Evolutionary conservation across 2,888 invertebrate species (phyloP).

Genomic region (Allacma fusca): DNA sequence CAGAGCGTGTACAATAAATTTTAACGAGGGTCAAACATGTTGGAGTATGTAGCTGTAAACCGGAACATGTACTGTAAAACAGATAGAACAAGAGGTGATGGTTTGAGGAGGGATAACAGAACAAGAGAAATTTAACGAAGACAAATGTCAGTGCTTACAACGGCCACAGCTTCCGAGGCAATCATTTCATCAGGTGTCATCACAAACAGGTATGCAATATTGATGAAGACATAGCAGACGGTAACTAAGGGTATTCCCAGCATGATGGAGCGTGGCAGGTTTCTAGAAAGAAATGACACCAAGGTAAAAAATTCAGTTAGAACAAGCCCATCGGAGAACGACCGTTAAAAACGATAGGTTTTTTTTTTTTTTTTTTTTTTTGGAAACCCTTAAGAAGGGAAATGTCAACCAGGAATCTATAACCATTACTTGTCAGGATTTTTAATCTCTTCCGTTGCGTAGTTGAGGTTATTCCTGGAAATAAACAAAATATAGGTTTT

Average conservation of each 20-base stretch:
- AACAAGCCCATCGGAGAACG: too few species aligned
- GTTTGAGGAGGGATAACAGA: not conserved
- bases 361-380: too few species aligned
- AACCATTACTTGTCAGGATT: slow-evolving; percentile 65
- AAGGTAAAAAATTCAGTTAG: not conserved
- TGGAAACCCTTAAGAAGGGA: too few species aligned
- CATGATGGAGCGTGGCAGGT: slow-evolving; percentile 89
- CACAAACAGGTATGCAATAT: slow-evolving; percentile 92
- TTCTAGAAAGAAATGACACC: slow-evolving; percentile 68
- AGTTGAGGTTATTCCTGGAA: slow-evolving; percentile 70
- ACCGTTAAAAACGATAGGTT: too few species aligned
- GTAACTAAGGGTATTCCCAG: slow-evolving; percentile 90
- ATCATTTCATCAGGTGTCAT: slow-evolving; percentile 94
- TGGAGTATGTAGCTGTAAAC: too few species aligned
- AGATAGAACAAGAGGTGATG: too few species aligned
- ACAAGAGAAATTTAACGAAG: not conserved
- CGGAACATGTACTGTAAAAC: too few species aligned
- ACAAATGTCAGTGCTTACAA: slow-evolving; percentile 67
- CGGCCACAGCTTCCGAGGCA: slow-evolving; percentile 91
- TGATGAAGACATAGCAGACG: slow-evolving; percentile 90
- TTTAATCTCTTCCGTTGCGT: slow-evolving; percentile 69
- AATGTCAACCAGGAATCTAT: not conserved
- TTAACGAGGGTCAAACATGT: too few species aligned
- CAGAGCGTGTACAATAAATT: too few species aligned
- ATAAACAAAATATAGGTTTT: not conserved